Evolutionary conservation across 1,140 invertebrate species (phyloP), one percentile per base, ranked within the genome.

Genomic region (Orchesella cincta): DNA sequence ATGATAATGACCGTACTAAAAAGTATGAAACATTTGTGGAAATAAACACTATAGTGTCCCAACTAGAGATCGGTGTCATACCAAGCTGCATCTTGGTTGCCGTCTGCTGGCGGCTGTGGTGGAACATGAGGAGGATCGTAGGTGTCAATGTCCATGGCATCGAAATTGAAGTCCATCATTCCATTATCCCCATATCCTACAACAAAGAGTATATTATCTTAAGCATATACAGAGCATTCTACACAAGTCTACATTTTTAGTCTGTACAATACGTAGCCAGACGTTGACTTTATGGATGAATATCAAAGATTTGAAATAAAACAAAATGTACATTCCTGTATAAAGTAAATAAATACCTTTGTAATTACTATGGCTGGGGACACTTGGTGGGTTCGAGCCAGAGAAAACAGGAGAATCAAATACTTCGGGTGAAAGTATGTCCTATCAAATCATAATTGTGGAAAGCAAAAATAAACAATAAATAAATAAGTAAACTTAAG

Each of bases 21-120:
- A 46, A 46, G 5, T 46, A 46, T n/a, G n/a, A n/a, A n/a, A n/a
- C n/a, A n/a, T n/a, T n/a, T n/a, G n/a, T n/a, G n/a, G n/a, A 51
- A 51, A 51, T 51, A 12, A 2, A 74, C 73, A 29, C n/a, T n/a
- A n/a, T n/a, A 36, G 28, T 72, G n/a, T 20, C 20, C 51, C 36
- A 26, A 34, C 54, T 92, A 98, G 83, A 97, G 91, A 86, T 97
- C 96, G 79, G 96, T 97, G 86, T 98, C 96, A 87, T 96, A 97
- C 95, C 95, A 97, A 82, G 94, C 93, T 80, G 94, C 93, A 74
- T 94, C 91, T 84, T 95, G 93, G 84, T 92, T 93, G 86, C 95
- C 94, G 85, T 95, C 94, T 82, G 92, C 92, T 71, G 94, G 93
- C 57, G 94, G 94, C 67, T 87, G 86, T 81, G 93, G 92, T 72